Conservation (phyloP, 2,797 vertebrate genomes). For the Hypotaenidia philippensis region DNA sequence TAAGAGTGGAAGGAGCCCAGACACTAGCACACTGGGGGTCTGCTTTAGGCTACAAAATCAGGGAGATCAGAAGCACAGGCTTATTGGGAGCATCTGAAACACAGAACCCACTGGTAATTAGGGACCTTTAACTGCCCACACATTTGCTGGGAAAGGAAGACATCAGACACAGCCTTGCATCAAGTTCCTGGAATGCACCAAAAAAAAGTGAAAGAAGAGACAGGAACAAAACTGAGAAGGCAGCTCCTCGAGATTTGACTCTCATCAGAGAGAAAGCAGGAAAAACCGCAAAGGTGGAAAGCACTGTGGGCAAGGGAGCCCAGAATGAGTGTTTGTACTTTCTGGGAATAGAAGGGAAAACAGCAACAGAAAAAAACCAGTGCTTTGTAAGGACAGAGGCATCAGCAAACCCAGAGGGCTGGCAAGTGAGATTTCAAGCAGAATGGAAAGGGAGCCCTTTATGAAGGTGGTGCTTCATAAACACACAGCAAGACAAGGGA, state of each 20-base stretch:
- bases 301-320: not conserved
- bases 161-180: constrained; percentile 2
- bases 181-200: not conserved
- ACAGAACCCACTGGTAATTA: constrained; percentile 56
- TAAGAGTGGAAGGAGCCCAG: constrained; percentile 58
- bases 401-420: not conserved
- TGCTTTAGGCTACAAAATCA: constrained; percentile 53
- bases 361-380: not conserved
- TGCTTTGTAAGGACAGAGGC: not conserved
- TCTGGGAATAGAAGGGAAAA: not conserved
- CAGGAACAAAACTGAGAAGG: not conserved
- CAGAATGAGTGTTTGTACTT: rapidly evolving
- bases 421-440: not conserved
- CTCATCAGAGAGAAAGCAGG: not conserved
- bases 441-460: not conserved
- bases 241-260: not conserved
- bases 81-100: constrained; percentile 69
- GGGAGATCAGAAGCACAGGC: constrained; percentile 41
- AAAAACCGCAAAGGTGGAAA: not conserved
- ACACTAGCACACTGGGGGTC: constrained; percentile 16
- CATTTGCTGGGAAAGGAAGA: constrained; percentile 49
- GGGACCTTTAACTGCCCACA: constrained; percentile 54
- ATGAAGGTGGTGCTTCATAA: not conserved
- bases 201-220: not conserved
- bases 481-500: not conserved